Conservation (phyloP, 2,797 vertebrate species). For the Pangasius macronema region DNA sequence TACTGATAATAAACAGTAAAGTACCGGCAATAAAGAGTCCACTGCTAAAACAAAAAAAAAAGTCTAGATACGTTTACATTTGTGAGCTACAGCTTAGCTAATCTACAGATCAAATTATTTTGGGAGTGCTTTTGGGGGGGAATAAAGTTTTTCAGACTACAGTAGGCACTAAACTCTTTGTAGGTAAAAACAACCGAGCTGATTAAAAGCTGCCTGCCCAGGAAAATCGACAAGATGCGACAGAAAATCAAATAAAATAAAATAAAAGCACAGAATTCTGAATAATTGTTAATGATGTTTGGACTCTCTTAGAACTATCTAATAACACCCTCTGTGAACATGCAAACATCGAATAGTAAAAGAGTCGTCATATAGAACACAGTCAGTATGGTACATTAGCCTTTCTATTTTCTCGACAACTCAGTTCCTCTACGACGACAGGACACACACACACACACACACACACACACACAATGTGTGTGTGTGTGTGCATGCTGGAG, state of each 20-base stretch:
- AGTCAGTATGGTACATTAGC: conserved; percentile 59
- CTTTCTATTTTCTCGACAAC: no score
- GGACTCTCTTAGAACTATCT: conserved; percentile 40
- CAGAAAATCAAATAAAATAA: not conserved
- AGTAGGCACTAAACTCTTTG: conserved; percentile 46
- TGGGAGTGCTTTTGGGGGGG: conserved; percentile 4
- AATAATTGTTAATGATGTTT: conserved; percentile 41
- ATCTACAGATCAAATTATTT: conserved; percentile 4
- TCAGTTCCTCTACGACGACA: no score
- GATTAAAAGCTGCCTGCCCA: conserved; percentile 56
- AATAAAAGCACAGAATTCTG: conserved; percentile 56
- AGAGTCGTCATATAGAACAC: conserved; percentile 59
- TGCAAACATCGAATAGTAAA: conserved; percentile 59
- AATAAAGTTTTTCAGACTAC: conserved; percentile 29
- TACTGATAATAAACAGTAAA: conserved; percentile 45
- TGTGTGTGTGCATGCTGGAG: conserved; percentile 33
- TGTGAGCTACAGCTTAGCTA: conserved; percentile 38
- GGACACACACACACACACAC: no score
- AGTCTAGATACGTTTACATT: not conserved
- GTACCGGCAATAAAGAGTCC: conserved; percentile 43
- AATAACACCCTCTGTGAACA: conserved; percentile 52
- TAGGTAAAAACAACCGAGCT: conserved; percentile 59
- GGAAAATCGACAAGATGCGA: conserved; percentile 10
- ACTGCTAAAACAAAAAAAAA: conserved; percentile 4
- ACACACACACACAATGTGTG: no score